Conservation (phyloP, 2,888 invertebrate species). For the Clanis bilineata region DNA sequence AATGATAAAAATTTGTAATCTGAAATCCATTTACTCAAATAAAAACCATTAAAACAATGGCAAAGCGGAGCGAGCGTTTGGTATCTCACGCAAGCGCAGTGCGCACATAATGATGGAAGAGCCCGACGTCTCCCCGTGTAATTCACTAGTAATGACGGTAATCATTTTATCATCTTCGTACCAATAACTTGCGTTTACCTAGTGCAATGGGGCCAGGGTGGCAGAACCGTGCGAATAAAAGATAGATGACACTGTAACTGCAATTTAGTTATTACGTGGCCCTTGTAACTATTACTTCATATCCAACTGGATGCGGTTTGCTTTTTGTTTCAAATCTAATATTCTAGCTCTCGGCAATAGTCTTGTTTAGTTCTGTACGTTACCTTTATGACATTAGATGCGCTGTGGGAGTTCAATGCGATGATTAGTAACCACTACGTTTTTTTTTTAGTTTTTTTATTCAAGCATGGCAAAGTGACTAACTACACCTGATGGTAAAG, state of each 20-base stretch:
- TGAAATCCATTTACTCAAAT: constrained; percentile 25
- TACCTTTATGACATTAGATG: background rate
- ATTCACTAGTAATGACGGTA: constrained; percentile 73
- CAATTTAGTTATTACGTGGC: constrained; percentile 50
- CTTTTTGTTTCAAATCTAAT: background rate
- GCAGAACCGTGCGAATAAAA: constrained; percentile 60
- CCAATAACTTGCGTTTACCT: constrained; percentile 63
- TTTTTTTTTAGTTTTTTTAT: too few relatives aligned
- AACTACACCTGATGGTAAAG: too few relatives aligned
- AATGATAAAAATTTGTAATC: constrained; percentile 20
- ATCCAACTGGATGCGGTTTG: background rate
- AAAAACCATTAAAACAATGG: constrained; percentile 39
- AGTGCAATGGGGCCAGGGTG: constrained; percentile 29
- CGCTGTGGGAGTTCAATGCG: background rate
- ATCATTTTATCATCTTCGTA: constrained; percentile 77
- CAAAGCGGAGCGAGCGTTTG: constrained; percentile 32
- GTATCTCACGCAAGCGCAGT: constrained; percentile 64
- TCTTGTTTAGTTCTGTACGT: background rate
- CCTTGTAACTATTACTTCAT: constrained; percentile 4
- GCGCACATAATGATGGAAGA: constrained; percentile 55
- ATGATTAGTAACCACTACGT: too few relatives aligned
- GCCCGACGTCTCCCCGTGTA: constrained; percentile 53
- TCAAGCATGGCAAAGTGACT: too few relatives aligned
- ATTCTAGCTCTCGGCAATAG: background rate
- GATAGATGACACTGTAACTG: constrained; percentile 45